Evolutionary conservation across 2,797 vertebrate genomes (phyloP), one percentile per base, ranked within the genome.

Genomic region (Gymnothorax reevesii): DNA sequence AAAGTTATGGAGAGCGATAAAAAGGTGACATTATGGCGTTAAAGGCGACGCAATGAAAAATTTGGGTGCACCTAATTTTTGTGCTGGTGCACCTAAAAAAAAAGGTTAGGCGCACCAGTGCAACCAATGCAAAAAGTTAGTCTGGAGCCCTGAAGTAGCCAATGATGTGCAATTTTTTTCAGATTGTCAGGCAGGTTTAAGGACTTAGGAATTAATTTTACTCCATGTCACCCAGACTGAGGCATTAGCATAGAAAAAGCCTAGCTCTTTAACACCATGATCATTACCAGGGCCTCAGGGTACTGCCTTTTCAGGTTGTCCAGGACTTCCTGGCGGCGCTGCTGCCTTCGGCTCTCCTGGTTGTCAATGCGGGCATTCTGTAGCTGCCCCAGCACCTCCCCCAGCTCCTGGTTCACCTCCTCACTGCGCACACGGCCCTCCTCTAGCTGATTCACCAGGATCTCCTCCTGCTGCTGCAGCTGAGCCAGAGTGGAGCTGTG

Each of bases 211-310:
- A 42, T 1, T 1, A 42, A 42, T 42, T 42, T 42, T 42, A 42
- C 2, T 42, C 33, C 33, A 42, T 42, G 33, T 42, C 33, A 42
- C 33, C 33, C 33, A 42, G 33, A 42, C 33, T 42, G 17, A 60
- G 7, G 13, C 59, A 60, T 15, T 60, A 17, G 59, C 59, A 60
- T 17, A 60, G 33, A 42, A 42, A 64, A 15, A 64, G 60, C 17
- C 5, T 6, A 64, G 60, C 60, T 64, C 17, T 64, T 6, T 15
- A 9, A 42, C 10, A 75, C 27, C 42, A 80, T 12, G 25, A 77
- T 3, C 33, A 49, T 59, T 97, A 99, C 98, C 97, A 99, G 96
- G 20, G 92, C 87, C 57, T 98, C 96, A 0, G 98, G 97, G 89
- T 95, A 97, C 0, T 98, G 94, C 86, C 97, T 96, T 88, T 88